Base-by-base conservation (phyloP, 2,113 vertebrate species). In the Nipponia nippon region DNA sequence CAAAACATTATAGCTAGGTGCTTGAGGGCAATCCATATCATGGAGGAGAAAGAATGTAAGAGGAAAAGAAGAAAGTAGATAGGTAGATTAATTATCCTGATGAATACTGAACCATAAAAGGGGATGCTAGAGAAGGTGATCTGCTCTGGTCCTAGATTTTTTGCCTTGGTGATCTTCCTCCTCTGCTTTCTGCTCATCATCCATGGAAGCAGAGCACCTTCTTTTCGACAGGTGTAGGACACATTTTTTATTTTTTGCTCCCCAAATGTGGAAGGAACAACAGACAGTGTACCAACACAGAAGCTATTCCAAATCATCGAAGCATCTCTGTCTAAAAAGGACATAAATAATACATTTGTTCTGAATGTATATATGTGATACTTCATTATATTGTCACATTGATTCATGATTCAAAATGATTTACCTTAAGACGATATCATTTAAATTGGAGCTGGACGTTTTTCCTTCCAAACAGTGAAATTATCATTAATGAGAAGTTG, bases 381-480 rank as follows among this genome's bases (percentile, higher is more conserved):
- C 11, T 87, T 91, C 75, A 62, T 89, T 87, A 67, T 82, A 79
- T 79, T 94, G 73, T 91, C 88, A 90, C 34, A 79, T 76, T 88
- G 92, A 93, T 94, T 85, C 85, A 83, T 72, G 52, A 88, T 69
- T 79, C 75, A 92, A 79, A 95, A 79, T 92, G 4, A 69, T 83
- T 91, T 84, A 9, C 62, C 40, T 85, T 93, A 87, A 85, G 44
- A 88, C 0, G 0, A 16, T 93, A 90, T 52, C 10, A 87, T 84
- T 91, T 67, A 63, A 90, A 87, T 67, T 69, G 47, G 47, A 94
- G 26, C 6, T 83, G 56, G 17, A 26, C n/a, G 12, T 3, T 86
- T 83, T 92, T 59, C 16, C 10, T 75, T 76, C 23, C 19, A 26
- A 76, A 53, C 6, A 49, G 8, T 7, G 1, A 89, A 95, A 93